Percentiles rank a stretch among this genome's conserved stretches.
phyloP scores from a whole-genome alignment of 2,113 vertebrate species.

The Papio anubis region DNA sequence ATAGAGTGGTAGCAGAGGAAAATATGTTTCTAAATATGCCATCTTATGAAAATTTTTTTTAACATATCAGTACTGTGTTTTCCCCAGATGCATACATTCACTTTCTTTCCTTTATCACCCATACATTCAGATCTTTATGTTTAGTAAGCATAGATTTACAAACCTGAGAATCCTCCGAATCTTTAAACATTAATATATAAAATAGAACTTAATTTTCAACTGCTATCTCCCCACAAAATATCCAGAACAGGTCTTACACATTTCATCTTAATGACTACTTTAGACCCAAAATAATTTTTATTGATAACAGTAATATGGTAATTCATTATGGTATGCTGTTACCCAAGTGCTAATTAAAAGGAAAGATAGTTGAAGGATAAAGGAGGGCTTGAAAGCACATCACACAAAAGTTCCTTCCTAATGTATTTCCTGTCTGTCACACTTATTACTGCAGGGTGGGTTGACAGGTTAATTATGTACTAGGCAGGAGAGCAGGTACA shows the following conservation, averaged over 20 bases:
- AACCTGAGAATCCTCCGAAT: not conserved
- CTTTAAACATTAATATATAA: constrained; percentile 52
- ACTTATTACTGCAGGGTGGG: constrained; percentile 86
- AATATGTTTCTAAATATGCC: constrained; percentile 4
- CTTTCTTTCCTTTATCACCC: constrained; percentile 64
- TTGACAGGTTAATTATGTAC: constrained; percentile 88
- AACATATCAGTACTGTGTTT: not conserved
- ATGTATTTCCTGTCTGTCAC: constrained; percentile 86
- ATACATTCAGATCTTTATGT: constrained; percentile 59
- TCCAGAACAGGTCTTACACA: constrained; percentile 59
- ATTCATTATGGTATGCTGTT: constrained; percentile 82
- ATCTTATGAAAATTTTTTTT: not conserved
- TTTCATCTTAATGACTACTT: constrained; percentile 75
- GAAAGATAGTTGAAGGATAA: constrained; percentile 83
- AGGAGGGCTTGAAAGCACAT: constrained; percentile 81
- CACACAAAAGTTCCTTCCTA: constrained; percentile 80
- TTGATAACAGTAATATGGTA: constrained; percentile 82
- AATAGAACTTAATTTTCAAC: constrained; percentile 49
- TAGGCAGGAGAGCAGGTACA: constrained; percentile 83
- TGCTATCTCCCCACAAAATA: constrained; percentile 33
- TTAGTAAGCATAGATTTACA: constrained; percentile 47
- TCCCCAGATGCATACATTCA: not conserved
- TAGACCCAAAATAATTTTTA: constrained; percentile 75
- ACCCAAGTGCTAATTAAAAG: constrained; percentile 84
- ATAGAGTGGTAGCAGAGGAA: not conserved